These are phyloP conservation scores for Acyrthosiphon pisum DNA, from an alignment of 1,140 invertebrate genomes.

Conservation along the genomic window DNA sequence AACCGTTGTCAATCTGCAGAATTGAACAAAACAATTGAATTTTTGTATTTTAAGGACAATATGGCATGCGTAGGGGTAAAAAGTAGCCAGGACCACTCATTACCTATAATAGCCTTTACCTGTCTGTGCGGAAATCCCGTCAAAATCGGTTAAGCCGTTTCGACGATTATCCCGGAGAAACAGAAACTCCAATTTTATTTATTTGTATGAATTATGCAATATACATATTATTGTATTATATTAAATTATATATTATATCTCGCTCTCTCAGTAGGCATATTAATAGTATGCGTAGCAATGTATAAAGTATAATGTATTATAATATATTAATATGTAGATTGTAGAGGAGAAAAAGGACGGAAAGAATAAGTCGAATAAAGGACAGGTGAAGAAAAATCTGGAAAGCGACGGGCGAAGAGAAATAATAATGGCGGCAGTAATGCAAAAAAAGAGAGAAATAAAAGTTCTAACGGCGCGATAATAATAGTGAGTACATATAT, in stretches of 20 bases:
- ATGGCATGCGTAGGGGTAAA: not conserved
- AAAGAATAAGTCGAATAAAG: not conserved
- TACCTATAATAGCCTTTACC: not conserved
- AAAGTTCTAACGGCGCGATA: slow-evolving; percentile 13
- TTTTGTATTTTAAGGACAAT: not conserved
- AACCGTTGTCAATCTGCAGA: not conserved
- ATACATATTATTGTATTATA: not conserved
- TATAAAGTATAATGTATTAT: not conserved
- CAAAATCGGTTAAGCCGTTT: not conserved
- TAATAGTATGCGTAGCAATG: not conserved
- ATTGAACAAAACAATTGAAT: not conserved
- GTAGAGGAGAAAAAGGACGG: not conserved
- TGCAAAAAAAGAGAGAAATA: slow-evolving; percentile 12
- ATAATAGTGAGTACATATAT: slow-evolving; percentile 9
- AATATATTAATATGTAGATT: not conserved
- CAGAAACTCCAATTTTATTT: not conserved
- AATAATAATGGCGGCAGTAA: not conserved
- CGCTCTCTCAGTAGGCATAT: not conserved
- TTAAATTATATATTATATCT: not conserved
- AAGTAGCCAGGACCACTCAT: not conserved
- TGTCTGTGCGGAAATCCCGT: not conserved
- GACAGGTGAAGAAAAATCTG: not conserved
- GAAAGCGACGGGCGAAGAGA: not conserved
- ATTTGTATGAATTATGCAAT: not conserved
- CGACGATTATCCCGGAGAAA: not conserved